These are phyloP conservation scores for Arctopsyche grandis DNA, from an alignment of 1,140 invertebrate genomes.

Conservation along the genomic window DNA sequence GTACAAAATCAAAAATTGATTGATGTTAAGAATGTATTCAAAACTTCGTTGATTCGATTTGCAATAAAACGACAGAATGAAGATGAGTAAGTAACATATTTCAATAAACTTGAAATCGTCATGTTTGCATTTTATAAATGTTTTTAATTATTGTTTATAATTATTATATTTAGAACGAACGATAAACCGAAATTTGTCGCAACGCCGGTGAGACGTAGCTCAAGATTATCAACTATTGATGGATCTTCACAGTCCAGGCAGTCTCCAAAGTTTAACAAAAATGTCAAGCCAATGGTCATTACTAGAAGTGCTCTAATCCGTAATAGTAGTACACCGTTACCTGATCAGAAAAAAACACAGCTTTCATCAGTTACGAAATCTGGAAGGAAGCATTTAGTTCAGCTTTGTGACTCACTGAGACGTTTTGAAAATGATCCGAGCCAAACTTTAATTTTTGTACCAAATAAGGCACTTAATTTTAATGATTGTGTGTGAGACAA, in stretches of 20 bases:
- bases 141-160: constrained; percentile 31
- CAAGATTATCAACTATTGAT: constrained; percentile 53
- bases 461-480: constrained; percentile 53
- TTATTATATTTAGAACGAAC: constrained; percentile 50
- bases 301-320: background rate
- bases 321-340: background rate
- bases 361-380: background rate
- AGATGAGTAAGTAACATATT: constrained; percentile 55
- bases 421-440: constrained; percentile 48
- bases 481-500: constrained; percentile 37
- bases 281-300: background rate
- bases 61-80: constrained; percentile 61
- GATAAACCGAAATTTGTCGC: constrained; percentile 54
- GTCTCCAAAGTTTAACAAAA: background rate
- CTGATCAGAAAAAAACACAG: background rate
- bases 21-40: constrained; percentile 69
- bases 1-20: constrained; percentile 59
- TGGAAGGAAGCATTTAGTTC: constrained; percentile 43
- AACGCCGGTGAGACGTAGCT: constrained; percentile 59
- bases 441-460: constrained; percentile 48
- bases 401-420: constrained; percentile 48
- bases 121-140: too few species aligned
- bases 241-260: background rate
- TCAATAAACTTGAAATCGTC: too few species aligned
- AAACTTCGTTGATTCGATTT: constrained; percentile 69